Percentiles rank a stretch among this genome's conserved stretches.
Conservation (phyloP, 2,888 invertebrate species). For the Cheilosia urbana region DNA sequence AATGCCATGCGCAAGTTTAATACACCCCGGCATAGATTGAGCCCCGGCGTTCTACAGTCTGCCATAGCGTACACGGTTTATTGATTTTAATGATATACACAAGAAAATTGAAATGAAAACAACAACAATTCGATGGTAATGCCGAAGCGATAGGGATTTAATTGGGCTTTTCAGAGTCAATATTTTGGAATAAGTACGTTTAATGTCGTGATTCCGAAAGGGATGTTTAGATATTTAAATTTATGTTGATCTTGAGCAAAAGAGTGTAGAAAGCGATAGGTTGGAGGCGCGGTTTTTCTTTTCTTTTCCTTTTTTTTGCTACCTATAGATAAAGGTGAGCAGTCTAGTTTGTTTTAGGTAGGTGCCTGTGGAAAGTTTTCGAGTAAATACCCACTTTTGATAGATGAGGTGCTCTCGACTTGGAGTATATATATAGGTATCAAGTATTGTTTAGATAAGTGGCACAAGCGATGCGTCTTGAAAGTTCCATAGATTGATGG, state of each 20-base stretch:
- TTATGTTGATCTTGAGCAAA: conserved; percentile 58
- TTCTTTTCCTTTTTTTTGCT: too few relatives aligned
- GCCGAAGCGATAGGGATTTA: conserved; percentile 65
- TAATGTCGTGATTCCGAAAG: conserved; percentile 64
- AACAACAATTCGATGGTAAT: conserved; percentile 64
- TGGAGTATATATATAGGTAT: not conserved
- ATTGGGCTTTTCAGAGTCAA: conserved; percentile 73
- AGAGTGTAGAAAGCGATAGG: conserved; percentile 47
- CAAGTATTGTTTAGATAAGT: not conserved
- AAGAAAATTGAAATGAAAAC: conserved; percentile 46
- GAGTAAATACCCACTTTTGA: not conserved
- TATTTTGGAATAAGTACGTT: conserved; percentile 73
- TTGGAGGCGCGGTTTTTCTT: not conserved
- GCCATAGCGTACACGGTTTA: conserved; percentile 47
- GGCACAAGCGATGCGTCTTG: not conserved
- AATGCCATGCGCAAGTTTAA: conserved; percentile 71
- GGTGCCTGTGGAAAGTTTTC: not conserved
- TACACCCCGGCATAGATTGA: conserved; percentile 16
- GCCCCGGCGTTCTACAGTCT: not conserved
- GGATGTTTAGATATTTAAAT: conserved; percentile 73
- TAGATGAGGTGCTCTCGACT: not conserved
- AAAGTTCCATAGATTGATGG: not conserved
- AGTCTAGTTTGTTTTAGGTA: not conserved
- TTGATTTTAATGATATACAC: conserved; percentile 73
- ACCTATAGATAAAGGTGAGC: not conserved